Conservation (phyloP, 2,113 vertebrate species). For the Glaucidium brasilianum region DNA sequence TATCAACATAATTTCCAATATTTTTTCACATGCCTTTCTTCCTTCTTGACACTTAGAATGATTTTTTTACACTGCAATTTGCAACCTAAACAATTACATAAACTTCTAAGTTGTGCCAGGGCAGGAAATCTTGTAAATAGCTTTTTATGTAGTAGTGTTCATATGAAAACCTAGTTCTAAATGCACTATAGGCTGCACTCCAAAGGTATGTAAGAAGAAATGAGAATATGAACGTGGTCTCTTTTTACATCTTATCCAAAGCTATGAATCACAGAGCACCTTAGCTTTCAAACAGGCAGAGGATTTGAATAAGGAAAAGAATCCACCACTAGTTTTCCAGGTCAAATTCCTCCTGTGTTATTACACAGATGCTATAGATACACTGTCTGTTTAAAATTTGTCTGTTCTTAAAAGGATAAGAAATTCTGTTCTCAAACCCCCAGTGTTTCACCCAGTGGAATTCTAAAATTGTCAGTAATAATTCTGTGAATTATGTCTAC, state of each 20-base stretch:
- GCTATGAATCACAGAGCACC: neutral
- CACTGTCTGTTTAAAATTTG: neutral
- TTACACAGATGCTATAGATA: neutral
- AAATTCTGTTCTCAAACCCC: conserved; percentile 7
- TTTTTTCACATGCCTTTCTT: neutral
- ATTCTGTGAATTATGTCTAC: conserved; percentile 79
- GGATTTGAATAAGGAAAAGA: neutral
- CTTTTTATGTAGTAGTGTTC: neutral
- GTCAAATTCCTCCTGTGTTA: neutral
- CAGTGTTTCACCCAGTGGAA: conserved; percentile 22
- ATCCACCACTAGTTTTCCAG: neutral
- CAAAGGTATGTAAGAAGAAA: neutral
- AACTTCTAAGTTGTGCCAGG: neutral
- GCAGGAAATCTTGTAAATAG: neutral
- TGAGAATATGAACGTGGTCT: neutral
- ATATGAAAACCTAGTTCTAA: neutral
- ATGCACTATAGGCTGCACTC: neutral
- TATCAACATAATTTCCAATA: neutral
- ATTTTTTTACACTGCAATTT: neutral
- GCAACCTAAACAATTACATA: neutral
- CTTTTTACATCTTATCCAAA: neutral
- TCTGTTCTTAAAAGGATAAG: conserved; percentile 44
- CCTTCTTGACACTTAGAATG: neutral
- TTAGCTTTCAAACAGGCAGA: neutral
- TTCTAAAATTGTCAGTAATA: conserved; percentile 60